These are phyloP conservation scores for Philopedon plagiatum DNA, from an alignment of 2,888 invertebrate genomes.

Conservation along the genomic window DNA sequence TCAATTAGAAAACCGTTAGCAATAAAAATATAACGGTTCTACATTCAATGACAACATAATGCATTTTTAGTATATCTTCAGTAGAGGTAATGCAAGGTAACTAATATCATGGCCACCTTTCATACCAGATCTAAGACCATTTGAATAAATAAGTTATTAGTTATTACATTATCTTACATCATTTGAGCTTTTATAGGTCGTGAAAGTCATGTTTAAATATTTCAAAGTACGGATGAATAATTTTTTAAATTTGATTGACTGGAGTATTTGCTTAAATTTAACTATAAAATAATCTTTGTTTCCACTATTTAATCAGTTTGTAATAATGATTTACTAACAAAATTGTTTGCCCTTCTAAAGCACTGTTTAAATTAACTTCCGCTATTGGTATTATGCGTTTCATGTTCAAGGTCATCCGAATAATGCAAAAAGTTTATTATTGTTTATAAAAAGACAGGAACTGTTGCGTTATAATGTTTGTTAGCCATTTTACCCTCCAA, in stretches of 20 bases:
- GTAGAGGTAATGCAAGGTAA: constrained; percentile 54
- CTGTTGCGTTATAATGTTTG: too few relatives aligned
- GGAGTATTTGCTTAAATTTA: not conserved
- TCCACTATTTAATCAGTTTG: not conserved
- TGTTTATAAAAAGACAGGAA: not conserved
- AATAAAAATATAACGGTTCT: constrained; percentile 34
- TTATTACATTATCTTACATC: not conserved
- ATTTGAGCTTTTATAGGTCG: constrained; percentile 16
- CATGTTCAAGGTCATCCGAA: not conserved
- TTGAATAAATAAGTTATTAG: not conserved
- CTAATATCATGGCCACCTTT: constrained; percentile 56
- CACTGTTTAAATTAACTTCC: not conserved
- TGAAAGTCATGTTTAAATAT: not conserved
- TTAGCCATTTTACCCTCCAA: too few relatives aligned
- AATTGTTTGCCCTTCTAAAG: not conserved
- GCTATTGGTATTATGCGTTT: not conserved
- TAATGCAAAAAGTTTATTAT: constrained; percentile 3
- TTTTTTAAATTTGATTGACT: not conserved
- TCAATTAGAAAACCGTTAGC: constrained; percentile 30
- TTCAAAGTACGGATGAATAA: not conserved
- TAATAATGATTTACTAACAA: not conserved
- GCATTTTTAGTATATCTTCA: constrained; percentile 36
- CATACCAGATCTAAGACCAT: constrained; percentile 47
- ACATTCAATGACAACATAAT: constrained; percentile 33
- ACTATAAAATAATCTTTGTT: constrained; percentile 9